Percentiles rank a stretch among this genome's conserved stretches.
Conservation (phyloP, 64 coral and sea anemone genomes). For the Acropora yongei region DNA sequence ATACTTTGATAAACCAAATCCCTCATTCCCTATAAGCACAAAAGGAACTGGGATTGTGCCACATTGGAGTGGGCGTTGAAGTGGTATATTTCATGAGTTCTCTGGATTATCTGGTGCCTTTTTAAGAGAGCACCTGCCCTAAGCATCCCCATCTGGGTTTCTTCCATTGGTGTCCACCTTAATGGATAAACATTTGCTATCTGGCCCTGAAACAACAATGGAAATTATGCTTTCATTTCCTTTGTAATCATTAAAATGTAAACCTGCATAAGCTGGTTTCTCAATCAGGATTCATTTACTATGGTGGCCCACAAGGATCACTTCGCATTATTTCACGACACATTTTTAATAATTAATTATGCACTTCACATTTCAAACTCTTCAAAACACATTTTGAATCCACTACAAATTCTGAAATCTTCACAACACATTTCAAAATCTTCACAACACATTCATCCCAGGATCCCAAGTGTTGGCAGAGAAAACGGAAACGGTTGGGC, state of each 20-base stretch:
- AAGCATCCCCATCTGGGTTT: background rate
- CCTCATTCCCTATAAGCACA: background rate
- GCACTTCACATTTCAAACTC: constrained; percentile 15
- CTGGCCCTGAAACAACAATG: background rate
- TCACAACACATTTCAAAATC: constrained; percentile 12
- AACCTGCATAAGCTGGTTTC: background rate
- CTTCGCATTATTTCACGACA: background rate
- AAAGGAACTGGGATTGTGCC: background rate
- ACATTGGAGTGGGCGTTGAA: background rate
- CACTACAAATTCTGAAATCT: constrained; percentile 22
- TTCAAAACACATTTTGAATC: constrained; percentile 12
- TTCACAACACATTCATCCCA: constrained; percentile 25
- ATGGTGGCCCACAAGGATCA: constrained; percentile 16
- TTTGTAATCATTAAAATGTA: background rate
- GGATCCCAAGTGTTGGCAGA: constrained; percentile 22
- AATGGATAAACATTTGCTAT: background rate
- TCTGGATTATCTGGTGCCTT: background rate
- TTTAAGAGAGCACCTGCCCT: background rate
- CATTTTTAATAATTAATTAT: constrained; percentile 11
- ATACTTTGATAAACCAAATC: constrained; percentile 40
- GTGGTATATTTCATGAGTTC: background rate
- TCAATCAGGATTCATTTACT: background rate
- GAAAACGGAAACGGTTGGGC: background rate
- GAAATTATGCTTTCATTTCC: background rate
- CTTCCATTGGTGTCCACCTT: background rate